A percentile compares a stretch with the other conserved stretches of the same genome.
Conservation (phyloP, 2,113 vertebrate genomes). For the Rhegmatorhina hoffmannsi region DNA sequence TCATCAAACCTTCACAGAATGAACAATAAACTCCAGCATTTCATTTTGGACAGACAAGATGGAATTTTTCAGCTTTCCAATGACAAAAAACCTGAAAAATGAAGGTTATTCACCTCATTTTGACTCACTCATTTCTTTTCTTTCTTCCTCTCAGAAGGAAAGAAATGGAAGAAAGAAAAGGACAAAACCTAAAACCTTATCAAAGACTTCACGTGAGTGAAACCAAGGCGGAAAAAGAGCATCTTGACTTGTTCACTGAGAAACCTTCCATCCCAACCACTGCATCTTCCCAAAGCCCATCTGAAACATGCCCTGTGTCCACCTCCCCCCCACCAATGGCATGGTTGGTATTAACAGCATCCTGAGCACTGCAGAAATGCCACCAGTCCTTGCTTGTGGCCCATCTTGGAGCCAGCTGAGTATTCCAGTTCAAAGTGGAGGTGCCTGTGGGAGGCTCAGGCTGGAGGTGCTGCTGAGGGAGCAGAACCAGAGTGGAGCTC, state of each 20-base stretch:
- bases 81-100: not conserved
- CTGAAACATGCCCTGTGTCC: fast-evolving
- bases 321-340: fast-evolving
- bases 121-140: not conserved
- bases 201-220: fast-evolving
- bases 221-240: not conserved
- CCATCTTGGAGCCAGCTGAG: not conserved
- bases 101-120: not conserved
- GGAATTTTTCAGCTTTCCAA: not conserved
- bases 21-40: not conserved
- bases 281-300: not conserved
- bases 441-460: not conserved
- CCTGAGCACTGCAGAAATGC: not conserved
- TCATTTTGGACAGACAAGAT: not conserved
- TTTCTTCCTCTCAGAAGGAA: not conserved
- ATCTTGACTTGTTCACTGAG: not conserved
- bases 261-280: not conserved
- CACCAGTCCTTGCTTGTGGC: not conserved
- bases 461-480: not conserved
- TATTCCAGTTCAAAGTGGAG: not conserved
- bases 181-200: not conserved
- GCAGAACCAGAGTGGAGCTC: not conserved
- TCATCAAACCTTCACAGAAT: fast-evolving
- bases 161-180: not conserved
- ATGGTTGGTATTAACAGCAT: not conserved